phyloP scores from a whole-genome alignment of 2,797 vertebrate species.

The Halcyon chelicuti region DNA sequence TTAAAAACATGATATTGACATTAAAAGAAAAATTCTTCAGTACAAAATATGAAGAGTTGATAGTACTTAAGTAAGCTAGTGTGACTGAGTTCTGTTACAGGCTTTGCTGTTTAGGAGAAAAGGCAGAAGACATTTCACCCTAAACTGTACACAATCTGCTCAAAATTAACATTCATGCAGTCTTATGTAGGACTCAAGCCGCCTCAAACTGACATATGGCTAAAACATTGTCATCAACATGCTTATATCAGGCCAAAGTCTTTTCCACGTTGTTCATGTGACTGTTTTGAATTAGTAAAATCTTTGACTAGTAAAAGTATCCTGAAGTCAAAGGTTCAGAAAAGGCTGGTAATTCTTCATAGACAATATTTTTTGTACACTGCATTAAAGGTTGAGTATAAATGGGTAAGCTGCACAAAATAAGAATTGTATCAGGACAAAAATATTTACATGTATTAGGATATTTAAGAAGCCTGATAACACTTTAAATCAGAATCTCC shows the following conservation, averaged over 20 bases:
- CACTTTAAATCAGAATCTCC: neutral
- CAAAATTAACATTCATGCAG: neutral
- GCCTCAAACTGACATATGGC: neutral
- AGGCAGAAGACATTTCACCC: neutral
- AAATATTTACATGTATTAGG: neutral
- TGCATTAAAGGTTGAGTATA: neutral
- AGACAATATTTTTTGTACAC: neutral
- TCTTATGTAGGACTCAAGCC: neutral
- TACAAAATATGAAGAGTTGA: neutral
- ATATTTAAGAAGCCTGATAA: neutral
- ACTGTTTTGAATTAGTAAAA: neutral
- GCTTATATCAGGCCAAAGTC: neutral
- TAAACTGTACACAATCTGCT: neutral
- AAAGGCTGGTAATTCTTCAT: neutral
- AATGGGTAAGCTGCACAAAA: neutral
- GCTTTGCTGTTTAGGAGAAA: neutral
- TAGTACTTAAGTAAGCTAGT: neutral
- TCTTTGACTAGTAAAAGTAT: neutral
- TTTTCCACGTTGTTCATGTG: neutral
- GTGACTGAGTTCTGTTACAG: neutral
- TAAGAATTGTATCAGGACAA: neutral
- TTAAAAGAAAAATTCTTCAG: neutral
- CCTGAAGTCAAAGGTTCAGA: neutral
- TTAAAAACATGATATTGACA: neutral
- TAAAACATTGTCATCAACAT: neutral